Conservation (phyloP, 2,113 vertebrate genomes). For the Aplodontia rufa region DNA sequence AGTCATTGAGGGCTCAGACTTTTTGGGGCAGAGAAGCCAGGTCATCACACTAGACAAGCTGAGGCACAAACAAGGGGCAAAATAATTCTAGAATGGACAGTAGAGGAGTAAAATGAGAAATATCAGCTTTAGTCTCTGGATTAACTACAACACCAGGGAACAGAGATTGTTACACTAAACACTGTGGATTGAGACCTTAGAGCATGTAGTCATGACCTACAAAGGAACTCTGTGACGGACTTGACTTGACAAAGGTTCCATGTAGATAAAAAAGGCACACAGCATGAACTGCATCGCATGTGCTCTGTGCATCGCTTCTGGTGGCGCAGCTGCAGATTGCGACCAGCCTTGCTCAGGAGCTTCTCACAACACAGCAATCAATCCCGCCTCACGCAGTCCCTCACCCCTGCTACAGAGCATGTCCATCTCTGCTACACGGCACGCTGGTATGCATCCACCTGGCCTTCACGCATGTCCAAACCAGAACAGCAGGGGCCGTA, state of each 20-base stretch:
- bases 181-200: not conserved
- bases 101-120: not conserved
- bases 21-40: not conserved
- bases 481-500: not conserved
- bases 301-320: not conserved
- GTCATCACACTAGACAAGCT: not conserved
- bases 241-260: not conserved
- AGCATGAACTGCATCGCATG: rapidly evolving
- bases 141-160: too few relatives aligned
- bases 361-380: not conserved
- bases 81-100: not conserved
- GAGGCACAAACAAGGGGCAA: not conserved
- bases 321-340: not conserved
- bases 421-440: not conserved
- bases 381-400: not conserved
- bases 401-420: not conserved
- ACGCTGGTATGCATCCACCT: not conserved
- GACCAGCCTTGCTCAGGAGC: not conserved
- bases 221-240: not conserved
- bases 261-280: not conserved
- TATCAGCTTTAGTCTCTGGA: not conserved
- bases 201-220: not conserved
- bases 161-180: not conserved
- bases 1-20: not conserved
- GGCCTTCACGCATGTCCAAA: not conserved